These are phyloP conservation scores for Silurus aristotelis DNA, from an alignment of 2,797 vertebrate genomes.

Conservation along the genomic window DNA sequence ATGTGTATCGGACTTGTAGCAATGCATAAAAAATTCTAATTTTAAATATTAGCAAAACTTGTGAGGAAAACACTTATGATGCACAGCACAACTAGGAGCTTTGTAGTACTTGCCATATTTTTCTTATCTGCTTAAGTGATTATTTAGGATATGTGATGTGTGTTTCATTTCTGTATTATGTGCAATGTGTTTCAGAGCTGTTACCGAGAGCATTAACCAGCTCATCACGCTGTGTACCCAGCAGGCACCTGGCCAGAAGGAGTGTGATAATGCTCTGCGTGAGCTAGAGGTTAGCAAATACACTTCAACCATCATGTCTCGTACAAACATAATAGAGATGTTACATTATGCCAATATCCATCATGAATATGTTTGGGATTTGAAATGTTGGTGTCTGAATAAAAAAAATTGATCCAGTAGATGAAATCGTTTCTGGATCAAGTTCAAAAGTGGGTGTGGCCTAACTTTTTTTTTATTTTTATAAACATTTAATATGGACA, in stretches of 20 bases:
- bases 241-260: constrained; percentile 96
- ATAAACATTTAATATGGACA: not conserved
- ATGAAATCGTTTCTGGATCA: too few relatives aligned
- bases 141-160: constrained; percentile 38
- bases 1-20: constrained; percentile 33
- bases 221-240: constrained; percentile 96
- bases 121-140: not conserved
- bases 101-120: not conserved
- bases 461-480: not conserved
- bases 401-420: too few relatives aligned
- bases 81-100: not conserved
- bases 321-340: not conserved
- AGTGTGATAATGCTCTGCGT: constrained; percentile 95
- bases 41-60: constrained; percentile 48
- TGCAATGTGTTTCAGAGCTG: constrained; percentile 81
- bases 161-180: constrained; percentile 27
- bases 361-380: not conserved
- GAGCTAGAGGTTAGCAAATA: constrained; percentile 86
- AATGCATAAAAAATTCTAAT: not conserved
- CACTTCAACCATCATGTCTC: not conserved
- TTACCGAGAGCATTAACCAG: constrained; percentile 98
- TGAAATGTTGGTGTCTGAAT: not conserved
- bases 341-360: not conserved
- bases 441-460: not conserved
- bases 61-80: not conserved